Percentiles rank a stretch among this genome's conserved stretches.
These are phyloP conservation scores for Drosophila testacea DNA, from an alignment of 2,888 invertebrate species.

Conservation along the genomic window DNA sequence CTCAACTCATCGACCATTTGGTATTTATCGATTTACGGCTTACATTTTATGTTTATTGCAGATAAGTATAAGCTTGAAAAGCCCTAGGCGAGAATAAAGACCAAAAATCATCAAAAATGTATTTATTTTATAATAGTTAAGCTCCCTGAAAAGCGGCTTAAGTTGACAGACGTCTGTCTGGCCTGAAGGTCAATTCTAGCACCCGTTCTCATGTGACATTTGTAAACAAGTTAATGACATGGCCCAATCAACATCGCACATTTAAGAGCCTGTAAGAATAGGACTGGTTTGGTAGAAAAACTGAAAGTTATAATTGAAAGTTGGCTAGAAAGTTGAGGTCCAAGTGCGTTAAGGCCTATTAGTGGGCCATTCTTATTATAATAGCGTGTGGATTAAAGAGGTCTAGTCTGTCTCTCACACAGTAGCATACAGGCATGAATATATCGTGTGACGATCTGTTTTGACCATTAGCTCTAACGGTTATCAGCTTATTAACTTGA, in stretches of 20 bases:
- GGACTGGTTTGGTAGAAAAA: constrained; percentile 49
- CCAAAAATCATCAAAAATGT: neutral
- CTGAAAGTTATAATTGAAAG: constrained; percentile 70
- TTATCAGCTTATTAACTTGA: constrained; percentile 45
- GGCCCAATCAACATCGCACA: constrained; percentile 1
- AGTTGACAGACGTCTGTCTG: neutral
- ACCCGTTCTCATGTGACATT: constrained; percentile 46
- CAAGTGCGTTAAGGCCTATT: constrained; percentile 37
- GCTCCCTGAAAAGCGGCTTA: constrained; percentile 30
- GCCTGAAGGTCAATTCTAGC: constrained; percentile 31
- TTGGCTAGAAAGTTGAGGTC: constrained; percentile 59
- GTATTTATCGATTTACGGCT: neutral
- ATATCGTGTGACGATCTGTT: constrained; percentile 42
- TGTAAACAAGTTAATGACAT: constrained; percentile 34
- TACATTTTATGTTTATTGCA: constrained; percentile 9
- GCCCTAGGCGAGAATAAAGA: neutral
- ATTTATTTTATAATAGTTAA: neutral
- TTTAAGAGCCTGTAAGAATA: constrained; percentile 53
- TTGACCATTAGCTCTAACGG: constrained; percentile 65
- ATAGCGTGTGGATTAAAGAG: constrained; percentile 45
- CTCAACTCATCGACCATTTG: constrained; percentile 4
- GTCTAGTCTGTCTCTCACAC: constrained; percentile 44
- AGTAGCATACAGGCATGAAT: constrained; percentile 50
- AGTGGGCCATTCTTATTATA: constrained; percentile 54
- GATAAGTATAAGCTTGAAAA: constrained; percentile 14